phyloP scores from a whole-genome alignment of 1,140 invertebrate species.

The Drosophila saltans region DNA sequence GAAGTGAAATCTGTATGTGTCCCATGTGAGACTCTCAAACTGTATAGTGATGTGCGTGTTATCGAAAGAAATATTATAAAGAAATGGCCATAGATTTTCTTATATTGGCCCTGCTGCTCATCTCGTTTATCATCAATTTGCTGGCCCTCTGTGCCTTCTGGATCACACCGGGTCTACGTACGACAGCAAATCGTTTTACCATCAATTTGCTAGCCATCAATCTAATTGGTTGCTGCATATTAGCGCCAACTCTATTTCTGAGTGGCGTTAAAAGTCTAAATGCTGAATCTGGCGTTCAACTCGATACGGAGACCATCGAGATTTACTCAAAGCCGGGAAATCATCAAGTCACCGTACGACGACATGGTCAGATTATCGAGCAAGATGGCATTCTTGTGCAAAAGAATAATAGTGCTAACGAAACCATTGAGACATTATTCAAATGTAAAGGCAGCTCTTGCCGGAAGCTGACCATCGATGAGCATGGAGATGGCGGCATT shows the following conservation, averaged over 20 bases:
- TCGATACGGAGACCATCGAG: conserved; percentile 59
- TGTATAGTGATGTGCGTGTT: conserved; percentile 73
- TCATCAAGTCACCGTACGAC: conserved; percentile 70
- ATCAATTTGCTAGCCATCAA: conserved; percentile 82
- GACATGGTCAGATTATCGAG: conserved; percentile 72
- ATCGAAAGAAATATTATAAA: conserved; percentile 43
- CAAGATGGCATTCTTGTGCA: conserved; percentile 72
- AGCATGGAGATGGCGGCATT: conserved; percentile 61
- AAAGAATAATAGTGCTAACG: conserved; percentile 44
- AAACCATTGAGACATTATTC: conserved; percentile 70
- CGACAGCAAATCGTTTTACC: conserved; percentile 82
- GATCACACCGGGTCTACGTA: conserved; percentile 80
- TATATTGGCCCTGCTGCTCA: conserved; percentile 77
- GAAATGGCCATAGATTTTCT: conserved; percentile 83
- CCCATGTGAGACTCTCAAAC: conserved; percentile 68
- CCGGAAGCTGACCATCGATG: conserved; percentile 73
- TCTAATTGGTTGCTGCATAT: conserved; percentile 76
- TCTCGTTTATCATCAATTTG: conserved; percentile 81
- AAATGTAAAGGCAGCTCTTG: conserved; percentile 75
- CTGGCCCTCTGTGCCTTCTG: conserved; percentile 82
- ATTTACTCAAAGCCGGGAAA: conserved; percentile 75
- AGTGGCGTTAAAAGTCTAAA: conserved; percentile 47
- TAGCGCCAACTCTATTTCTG: conserved; percentile 77
- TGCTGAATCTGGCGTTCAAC: neutral
- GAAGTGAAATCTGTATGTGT: conserved; percentile 65